A percentile compares a stretch with the other conserved stretches of the same genome.
These are phyloP conservation scores for Ennomos erosarius DNA, from an alignment of 2,888 invertebrate species.

Conservation along the genomic window DNA sequence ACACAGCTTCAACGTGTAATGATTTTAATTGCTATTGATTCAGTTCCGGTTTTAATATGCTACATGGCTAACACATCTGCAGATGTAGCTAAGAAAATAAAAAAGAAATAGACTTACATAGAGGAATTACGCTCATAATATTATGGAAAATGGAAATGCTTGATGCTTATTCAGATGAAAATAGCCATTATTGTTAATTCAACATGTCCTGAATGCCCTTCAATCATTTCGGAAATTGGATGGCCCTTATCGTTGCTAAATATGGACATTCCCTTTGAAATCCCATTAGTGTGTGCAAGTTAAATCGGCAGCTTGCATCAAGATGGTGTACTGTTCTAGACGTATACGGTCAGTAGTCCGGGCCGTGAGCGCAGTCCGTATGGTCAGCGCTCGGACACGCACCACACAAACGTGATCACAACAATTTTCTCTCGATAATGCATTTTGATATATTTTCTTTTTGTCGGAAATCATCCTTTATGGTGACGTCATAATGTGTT, in stretches of 20 bases:
- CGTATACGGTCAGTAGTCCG: constrained; percentile 29
- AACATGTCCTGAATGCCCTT: not conserved
- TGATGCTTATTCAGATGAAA: too few species aligned
- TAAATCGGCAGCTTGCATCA: constrained; percentile 31
- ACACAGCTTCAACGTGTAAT: too few species aligned
- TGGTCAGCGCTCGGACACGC: constrained; percentile 57
- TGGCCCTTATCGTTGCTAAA: not conserved
- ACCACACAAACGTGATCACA: constrained; percentile 54
- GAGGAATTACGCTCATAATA: too few species aligned
- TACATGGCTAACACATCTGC: too few species aligned
- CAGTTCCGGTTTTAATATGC: too few species aligned
- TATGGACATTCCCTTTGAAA: constrained; percentile 8
- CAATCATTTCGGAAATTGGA: not conserved
- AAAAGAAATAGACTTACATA: too few species aligned
- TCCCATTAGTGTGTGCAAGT: not conserved
- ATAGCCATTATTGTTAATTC: too few species aligned
- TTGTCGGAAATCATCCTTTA: constrained; percentile 59
- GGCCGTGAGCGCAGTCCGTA: constrained; percentile 60
- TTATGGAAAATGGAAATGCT: too few species aligned
- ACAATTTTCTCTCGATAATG: constrained; percentile 65
- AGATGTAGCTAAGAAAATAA: too few species aligned
- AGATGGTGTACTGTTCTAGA: constrained; percentile 8
- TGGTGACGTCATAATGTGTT: constrained; percentile 62
- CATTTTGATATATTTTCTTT: constrained; percentile 77
- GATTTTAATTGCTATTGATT: too few species aligned